Base-by-base conservation (phyloP, 30 jellyfish, hydroid and myxozoan genomes). In the Nemopilema nomurai region DNA sequence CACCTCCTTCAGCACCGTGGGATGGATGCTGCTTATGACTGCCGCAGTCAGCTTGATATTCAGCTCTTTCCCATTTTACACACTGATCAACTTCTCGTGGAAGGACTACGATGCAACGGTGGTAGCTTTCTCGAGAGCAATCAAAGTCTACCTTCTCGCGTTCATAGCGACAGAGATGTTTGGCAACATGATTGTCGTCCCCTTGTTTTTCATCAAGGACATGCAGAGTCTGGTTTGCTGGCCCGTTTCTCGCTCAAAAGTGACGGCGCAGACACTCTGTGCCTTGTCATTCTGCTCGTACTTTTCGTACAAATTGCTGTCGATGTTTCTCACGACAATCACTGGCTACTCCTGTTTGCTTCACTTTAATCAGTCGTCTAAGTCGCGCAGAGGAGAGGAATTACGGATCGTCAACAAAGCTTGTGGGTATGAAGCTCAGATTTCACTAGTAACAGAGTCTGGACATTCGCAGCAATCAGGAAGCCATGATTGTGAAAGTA, bases 251-350 rank as follows among this genome's bases (percentile, higher is more conserved):
- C 62, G 26, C 25, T 74, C 82, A 18, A 73, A 64, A 24, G 3
- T 74, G 21, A 77, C 71, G 0, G 49, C 76, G 62, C 17, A 74
- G 50, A 69, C 87, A 8, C 31, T 84, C 19, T 84, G 92, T 49
- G 81, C 82, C 24, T 1, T 84, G 66, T 84, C 92, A 0, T 84
- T 57, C 30, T 50, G 74, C 51, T 57, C 87, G 24, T 84, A 72
- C 73, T 84, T 84, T 74, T 86, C 92, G 0, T 84, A 84, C 82
- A 84, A 84, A 66, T 63, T 84, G 30, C 52, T 77, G 82, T 74
- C 92, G 28, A 84, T 84, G 92, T 84, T 84, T 64, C 51, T 84
- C 82, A 84, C 77, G 17, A 84, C 92, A 57, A 71, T 84, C 63
- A 64, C 87, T 1, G 86, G 92, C 19, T 84, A 84, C 52, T 73